These are phyloP conservation scores for Nansenia antarctica DNA, from an alignment of 2,113 vertebrate genomes.

Conservation along the genomic window DNA sequence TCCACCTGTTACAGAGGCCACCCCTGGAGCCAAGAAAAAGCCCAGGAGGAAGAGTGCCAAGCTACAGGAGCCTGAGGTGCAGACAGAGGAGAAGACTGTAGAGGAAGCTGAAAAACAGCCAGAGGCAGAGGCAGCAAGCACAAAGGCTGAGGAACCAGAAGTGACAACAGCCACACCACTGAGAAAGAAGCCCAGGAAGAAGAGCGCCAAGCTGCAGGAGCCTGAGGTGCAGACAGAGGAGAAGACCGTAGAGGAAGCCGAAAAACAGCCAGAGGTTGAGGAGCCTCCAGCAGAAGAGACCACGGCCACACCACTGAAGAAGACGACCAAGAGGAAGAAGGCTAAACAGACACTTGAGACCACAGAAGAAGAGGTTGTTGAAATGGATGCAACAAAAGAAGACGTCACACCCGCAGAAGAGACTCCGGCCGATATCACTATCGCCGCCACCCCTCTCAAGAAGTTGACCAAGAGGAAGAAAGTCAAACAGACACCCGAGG, in stretches of 20 bases:
- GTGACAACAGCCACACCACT: neutral
- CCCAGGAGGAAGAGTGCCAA: slow-evolving; percentile 15
- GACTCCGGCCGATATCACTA: too few species aligned
- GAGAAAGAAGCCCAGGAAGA: slow-evolving; percentile 41
- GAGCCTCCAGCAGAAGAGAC: neutral
- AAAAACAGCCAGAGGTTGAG: neutral
- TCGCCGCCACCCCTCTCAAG: too few species aligned
- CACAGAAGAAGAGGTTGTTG: too few species aligned
- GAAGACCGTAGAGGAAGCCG: neutral
- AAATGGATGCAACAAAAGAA: too few species aligned
- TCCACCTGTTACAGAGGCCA: too few species aligned
- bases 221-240: neutral
- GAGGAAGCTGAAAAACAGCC: neutral
- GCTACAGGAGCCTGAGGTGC: neutral
- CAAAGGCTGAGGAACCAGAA: neutral
- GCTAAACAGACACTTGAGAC: too few species aligned
- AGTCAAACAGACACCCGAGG: too few species aligned
- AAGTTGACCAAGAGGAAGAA: too few species aligned
- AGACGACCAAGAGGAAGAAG: too few species aligned
- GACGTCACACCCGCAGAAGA: too few species aligned
- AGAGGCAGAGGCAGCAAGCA: too few species aligned
- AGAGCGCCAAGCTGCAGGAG: neutral
- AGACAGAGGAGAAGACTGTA: neutral
- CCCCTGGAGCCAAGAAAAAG: slow-evolving; percentile 26
- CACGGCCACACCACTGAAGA: slow-evolving; percentile 2